Conservation (phyloP, 2,797 vertebrate genomes). For the Varecia variegata region DNA sequence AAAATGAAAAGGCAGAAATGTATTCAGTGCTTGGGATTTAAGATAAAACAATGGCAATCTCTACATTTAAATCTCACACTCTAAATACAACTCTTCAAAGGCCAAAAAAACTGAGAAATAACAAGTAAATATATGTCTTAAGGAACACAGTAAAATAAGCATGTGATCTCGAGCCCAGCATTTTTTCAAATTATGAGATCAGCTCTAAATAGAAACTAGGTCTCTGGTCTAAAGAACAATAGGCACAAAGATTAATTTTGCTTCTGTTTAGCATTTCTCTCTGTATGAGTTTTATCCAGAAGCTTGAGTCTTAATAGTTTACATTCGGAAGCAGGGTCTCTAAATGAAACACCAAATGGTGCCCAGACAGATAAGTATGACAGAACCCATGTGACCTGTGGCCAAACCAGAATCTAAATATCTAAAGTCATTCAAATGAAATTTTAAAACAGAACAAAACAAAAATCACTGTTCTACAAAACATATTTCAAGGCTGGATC, state of each 20-base stretch:
- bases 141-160: not conserved
- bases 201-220: constrained; percentile 9
- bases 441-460: constrained; percentile 8
- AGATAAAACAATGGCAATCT: not conserved
- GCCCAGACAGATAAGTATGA: not conserved
- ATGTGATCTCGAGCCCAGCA: not conserved
- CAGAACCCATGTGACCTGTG: not conserved
- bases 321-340: not conserved
- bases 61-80: not conserved
- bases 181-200: not conserved
- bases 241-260: not conserved
- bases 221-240: not conserved
- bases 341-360: not conserved
- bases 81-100: not conserved
- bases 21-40: not conserved
- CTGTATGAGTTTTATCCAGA: not conserved
- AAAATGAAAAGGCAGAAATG: not conserved
- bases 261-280: not conserved
- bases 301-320: not conserved
- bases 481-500: not conserved
- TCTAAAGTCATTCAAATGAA: not conserved
- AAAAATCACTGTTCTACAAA: not conserved
- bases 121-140: not conserved
- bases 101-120: not conserved
- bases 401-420: not conserved